Percentiles rank a stretch among this genome's conserved stretches.
Evolutionary conservation across 2,888 invertebrate genomes (phyloP).

Genomic region (Agrochola lota): DNA sequence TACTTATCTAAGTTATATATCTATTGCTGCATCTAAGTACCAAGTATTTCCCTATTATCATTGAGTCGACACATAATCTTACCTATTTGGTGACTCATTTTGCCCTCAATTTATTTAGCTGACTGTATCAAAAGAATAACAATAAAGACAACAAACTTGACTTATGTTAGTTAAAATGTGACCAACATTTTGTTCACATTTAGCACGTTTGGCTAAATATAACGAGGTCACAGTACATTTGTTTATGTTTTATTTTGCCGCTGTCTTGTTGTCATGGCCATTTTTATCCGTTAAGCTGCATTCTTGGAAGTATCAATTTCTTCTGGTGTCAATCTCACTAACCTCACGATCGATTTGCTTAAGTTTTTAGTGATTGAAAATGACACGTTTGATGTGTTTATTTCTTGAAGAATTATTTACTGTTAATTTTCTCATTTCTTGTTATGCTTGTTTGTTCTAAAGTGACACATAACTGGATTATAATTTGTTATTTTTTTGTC

Average conservation of each 20-base stretch:
- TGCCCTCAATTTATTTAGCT: constrained; percentile 41
- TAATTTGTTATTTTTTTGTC: neutral
- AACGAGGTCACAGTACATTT: constrained; percentile 28
- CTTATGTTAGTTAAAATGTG: constrained; percentile 20
- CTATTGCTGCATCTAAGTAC: neutral
- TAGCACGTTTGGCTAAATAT: constrained; percentile 10
- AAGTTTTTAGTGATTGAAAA: neutral
- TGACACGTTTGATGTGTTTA: neutral
- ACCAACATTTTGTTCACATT: constrained; percentile 32
- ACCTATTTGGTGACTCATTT: neutral
- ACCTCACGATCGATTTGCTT: neutral
- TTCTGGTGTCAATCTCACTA: neutral
- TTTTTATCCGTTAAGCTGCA: constrained; percentile 4
- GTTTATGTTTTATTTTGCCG: constrained; percentile 25
- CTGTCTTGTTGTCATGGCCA: neutral
- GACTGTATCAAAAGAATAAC: constrained; percentile 22
- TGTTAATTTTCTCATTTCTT: neutral
- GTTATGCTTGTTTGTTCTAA: neutral
- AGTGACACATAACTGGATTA: neutral
- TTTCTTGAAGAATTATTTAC: neutral
- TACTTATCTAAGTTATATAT: no score
- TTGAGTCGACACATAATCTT: neutral
- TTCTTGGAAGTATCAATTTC: constrained; percentile 19
- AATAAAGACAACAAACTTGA: constrained; percentile 7
- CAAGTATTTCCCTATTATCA: neutral